Evolutionary conservation across 2,113 vertebrate genomes (phyloP).

Genomic region (Pluvialis apricaria): DNA sequence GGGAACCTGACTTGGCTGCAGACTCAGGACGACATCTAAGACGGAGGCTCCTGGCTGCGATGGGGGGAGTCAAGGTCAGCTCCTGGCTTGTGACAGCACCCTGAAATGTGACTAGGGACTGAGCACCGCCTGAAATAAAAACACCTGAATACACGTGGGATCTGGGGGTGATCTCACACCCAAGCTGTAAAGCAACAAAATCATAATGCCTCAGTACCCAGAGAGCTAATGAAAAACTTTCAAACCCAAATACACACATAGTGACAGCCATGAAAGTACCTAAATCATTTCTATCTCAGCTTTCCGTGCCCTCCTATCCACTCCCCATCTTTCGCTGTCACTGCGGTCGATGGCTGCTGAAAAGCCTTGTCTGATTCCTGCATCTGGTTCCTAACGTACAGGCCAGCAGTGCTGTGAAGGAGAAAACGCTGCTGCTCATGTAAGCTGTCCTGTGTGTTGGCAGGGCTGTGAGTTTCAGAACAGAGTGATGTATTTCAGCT

Average conservation of each 20-base stretch:
- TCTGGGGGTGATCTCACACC: neutral
- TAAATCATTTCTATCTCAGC: neutral
- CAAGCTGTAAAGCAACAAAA: neutral
- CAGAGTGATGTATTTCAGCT: slow-evolving; percentile 49
- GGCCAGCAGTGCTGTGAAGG: neutral
- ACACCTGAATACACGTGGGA: neutral
- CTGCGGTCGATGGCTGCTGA: neutral
- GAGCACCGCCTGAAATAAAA: neutral
- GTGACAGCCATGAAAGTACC: neutral
- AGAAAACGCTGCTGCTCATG: slow-evolving; percentile 10
- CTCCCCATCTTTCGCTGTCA: slow-evolving; percentile 7
- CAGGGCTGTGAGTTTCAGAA: slow-evolving; percentile 23
- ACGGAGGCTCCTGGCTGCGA: accelerated
- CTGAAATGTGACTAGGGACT: neutral
- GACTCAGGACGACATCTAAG: neutral
- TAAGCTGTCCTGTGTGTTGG: slow-evolving; percentile 35
- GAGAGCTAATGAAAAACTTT: neutral
- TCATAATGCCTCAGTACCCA: neutral
- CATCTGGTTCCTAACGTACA: neutral
- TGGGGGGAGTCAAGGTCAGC: neutral
- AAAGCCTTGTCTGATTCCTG: neutral
- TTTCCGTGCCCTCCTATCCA: neutral
- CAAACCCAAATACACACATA: neutral
- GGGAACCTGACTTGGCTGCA: neutral
- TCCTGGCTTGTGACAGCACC: neutral